A percentile compares a stretch with the other conserved stretches of the same genome.
Conservation (phyloP, 2,888 invertebrate genomes). For the Cyaniris semiargus region DNA sequence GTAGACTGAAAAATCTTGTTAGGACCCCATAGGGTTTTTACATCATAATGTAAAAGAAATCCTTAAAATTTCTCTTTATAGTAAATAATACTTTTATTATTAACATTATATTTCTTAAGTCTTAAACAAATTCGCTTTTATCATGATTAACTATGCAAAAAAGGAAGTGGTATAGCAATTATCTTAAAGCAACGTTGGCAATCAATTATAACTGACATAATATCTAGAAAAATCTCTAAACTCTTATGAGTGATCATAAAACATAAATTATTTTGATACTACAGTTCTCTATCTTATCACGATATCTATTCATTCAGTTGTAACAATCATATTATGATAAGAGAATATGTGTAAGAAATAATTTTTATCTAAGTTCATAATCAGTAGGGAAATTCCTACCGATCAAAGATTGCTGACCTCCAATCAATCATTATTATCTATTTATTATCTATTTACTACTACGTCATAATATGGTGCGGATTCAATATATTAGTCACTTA, state of each 20-base stretch:
- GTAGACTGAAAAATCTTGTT: not conserved
- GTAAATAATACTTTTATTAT: too few species aligned
- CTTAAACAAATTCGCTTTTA: not conserved
- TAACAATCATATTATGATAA: too few species aligned
- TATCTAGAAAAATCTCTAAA: not conserved
- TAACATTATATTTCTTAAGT: not conserved
- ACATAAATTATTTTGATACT: too few species aligned
- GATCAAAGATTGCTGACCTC: not conserved
- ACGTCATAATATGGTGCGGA: too few species aligned
- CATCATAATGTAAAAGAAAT: too few species aligned
- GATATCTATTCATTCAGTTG: too few species aligned
- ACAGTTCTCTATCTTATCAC: too few species aligned
- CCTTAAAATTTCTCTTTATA: too few species aligned
- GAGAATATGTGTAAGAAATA: not conserved
- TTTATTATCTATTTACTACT: not conserved
- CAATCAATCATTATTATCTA: not conserved
- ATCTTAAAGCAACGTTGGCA: not conserved
- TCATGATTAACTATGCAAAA: not conserved
- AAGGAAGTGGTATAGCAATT: not conserved
- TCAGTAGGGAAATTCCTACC: not conserved
- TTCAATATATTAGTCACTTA: too few species aligned
- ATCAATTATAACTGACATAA: not conserved
- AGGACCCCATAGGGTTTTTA: not conserved
- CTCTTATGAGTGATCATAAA: not conserved
- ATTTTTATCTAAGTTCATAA: not conserved